Base-by-base conservation (phyloP, 2,888 invertebrate genomes). In the Lasioglossum vierecki region DNA sequence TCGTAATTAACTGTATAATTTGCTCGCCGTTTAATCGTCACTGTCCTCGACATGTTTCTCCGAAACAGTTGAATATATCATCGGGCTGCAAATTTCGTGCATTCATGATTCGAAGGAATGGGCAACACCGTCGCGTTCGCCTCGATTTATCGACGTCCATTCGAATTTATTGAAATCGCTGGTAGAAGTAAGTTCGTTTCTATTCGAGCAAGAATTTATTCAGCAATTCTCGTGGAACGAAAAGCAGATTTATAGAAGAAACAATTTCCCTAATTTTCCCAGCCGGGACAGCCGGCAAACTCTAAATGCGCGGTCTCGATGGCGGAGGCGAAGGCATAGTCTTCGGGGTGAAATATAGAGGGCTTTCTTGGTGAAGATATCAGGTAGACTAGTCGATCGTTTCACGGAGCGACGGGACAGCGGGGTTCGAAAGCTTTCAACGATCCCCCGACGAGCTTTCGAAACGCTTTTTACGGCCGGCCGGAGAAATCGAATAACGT, bases 401-500 rank as follows among this genome's bases (percentile, higher is more conserved):
- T 68, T 35, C 35, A 35, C 66, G 66, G 35, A 18, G 35, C 66
- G 9, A 68, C 66, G 70, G 41, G 49, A 73, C 49, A 73, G 35
- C 22, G n/a, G 73, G 35, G 73, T 35, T 53, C 35, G 73, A 49
- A 35, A 49, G 73, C 73, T 73, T 49, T 53, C 73, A 73, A 18
- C 26, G 39, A 39, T 70, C n/a, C 70, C 70, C 22, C 41, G 70
- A 41, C 70, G 70, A 70, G 70, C 35, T 73, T 35, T 30, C 73
- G 73, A 73, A 72, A 73, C 22, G 73, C 73, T 73, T 73, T 73
- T 73, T 35, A 30, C 73, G 73, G 30, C 49, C 49, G 73, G 44
- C 49, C 49, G 66, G 66, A 73, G 49, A 73, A 73, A 73, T 73
- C 73, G 57, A 82, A 73, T 41, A 68, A 73, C 73, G 73, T 49